Conservation (phyloP, 1,140 invertebrate genomes). For the Ruditapes philippinarum region DNA sequence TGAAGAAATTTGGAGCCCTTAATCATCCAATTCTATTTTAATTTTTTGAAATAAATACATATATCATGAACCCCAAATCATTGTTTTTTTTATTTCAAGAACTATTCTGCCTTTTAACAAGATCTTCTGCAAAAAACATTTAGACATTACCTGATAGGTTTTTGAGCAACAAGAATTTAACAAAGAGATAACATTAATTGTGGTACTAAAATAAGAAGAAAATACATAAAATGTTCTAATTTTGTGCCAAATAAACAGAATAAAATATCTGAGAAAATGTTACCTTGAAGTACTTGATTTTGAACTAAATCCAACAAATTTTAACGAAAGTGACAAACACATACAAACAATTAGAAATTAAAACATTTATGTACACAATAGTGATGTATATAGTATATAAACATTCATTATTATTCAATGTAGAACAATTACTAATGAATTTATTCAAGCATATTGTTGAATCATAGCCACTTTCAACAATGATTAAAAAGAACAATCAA, state of each 20-base stretch:
- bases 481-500: conserved; percentile 16
- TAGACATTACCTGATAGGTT: too few relatives aligned
- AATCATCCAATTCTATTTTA: too few relatives aligned
- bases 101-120: too few relatives aligned
- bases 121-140: too few relatives aligned
- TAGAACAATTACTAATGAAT: conserved; percentile 32
- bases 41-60: too few relatives aligned
- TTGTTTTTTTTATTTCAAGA: too few relatives aligned
- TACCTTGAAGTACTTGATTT: not conserved
- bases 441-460: conserved; percentile 19
- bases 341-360: not conserved
- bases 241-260: not conserved
- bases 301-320: not conserved
- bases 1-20: too few relatives aligned
- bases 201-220: too few relatives aligned
- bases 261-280: not conserved
- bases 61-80: too few relatives aligned
- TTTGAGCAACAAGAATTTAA: too few relatives aligned
- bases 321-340: not conserved
- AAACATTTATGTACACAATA: not conserved
- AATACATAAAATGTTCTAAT: too few relatives aligned
- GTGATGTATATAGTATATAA: not conserved
- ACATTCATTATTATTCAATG: not conserved
- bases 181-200: too few relatives aligned
- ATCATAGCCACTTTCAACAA: conserved; percentile 23